phyloP scores from a whole-genome alignment of 2,797 vertebrate genomes.

The Sibirionetta formosa region DNA sequence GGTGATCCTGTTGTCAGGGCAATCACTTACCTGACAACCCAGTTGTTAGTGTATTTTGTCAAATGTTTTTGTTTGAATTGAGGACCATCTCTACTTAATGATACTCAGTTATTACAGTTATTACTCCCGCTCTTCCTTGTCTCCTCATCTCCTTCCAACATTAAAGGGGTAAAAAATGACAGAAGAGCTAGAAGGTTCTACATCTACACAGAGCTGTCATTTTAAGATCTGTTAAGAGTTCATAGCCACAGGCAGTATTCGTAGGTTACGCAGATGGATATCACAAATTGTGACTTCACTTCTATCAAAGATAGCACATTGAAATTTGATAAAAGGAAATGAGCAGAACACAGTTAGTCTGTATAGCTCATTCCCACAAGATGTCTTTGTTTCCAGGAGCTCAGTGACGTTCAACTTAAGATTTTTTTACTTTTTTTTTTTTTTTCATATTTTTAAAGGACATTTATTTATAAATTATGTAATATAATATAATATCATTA shows the following conservation, averaged over 20 bases:
- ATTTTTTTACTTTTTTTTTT: background rate
- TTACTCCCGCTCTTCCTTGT: background rate
- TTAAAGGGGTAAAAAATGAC: fast-evolving
- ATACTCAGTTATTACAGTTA: background rate
- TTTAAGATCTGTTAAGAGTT: background rate
- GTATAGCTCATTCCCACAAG: fast-evolving
- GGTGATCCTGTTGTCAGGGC: background rate
- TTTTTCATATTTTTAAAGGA: background rate
- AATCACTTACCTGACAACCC: background rate
- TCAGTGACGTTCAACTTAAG: background rate
- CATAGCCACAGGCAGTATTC: background rate
- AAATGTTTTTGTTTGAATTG: background rate
- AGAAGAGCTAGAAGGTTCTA: background rate
- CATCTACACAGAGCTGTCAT: background rate
- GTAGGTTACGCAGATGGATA: background rate
- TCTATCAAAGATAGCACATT: fast-evolving
- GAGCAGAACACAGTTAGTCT: fast-evolving
- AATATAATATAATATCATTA: background rate
- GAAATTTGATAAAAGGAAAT: background rate
- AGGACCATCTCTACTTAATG: background rate
- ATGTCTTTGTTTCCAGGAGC: fast-evolving
- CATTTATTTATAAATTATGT: background rate
- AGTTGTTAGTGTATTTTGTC: background rate
- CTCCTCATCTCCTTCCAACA: background rate
- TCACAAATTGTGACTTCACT: background rate